Evolutionary conservation across 2,888 invertebrate species (phyloP).

Genomic region (Amphipoea lucens): DNA sequence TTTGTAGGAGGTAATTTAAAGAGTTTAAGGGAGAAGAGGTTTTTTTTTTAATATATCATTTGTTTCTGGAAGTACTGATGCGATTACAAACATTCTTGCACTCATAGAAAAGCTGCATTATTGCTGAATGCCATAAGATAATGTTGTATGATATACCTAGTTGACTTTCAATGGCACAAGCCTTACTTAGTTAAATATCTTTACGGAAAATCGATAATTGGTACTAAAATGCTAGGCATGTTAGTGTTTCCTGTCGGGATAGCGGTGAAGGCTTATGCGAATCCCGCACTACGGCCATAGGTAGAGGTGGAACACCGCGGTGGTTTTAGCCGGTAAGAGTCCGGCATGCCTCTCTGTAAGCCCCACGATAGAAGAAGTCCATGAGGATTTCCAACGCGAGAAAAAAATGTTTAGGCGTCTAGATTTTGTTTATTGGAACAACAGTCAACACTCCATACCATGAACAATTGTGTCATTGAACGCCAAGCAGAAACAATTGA

Average conservation of each 20-base stretch:
- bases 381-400: too few relatives aligned
- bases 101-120: background rate
- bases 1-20: background rate
- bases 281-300: too few relatives aligned
- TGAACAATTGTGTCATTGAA: conserved; percentile 2
- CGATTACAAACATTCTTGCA: background rate
- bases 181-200: background rate
- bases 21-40: background rate
- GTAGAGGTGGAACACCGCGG: too few relatives aligned
- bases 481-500: background rate
- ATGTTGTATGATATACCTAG: background rate
- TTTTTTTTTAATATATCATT: background rate
- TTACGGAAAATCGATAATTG: background rate
- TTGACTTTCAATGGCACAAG: background rate
- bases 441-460: background rate
- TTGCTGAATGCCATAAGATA: background rate
- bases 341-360: too few relatives aligned
- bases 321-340: too few relatives aligned
- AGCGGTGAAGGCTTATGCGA: too few relatives aligned
- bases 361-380: too few relatives aligned
- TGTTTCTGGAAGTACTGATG: background rate
- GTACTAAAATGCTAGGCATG: background rate
- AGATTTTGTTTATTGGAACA: background rate
- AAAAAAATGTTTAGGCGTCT: background rate
- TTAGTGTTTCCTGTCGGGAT: background rate